Conservation (phyloP, 2,113 vertebrate species). For the Leucopternis melanops region DNA sequence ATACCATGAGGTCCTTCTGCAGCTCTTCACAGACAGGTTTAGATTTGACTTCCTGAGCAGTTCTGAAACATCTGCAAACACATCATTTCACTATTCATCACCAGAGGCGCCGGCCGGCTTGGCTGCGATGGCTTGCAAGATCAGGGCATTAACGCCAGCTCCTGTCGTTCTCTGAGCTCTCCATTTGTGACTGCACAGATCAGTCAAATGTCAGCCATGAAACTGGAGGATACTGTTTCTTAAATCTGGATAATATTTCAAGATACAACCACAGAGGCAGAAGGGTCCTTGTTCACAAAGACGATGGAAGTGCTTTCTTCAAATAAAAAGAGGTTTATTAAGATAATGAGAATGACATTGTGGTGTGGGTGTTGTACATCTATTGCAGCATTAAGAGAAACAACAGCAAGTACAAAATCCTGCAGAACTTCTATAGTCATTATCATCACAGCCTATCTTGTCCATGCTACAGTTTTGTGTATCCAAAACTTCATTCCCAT, state of each 20-base stretch:
- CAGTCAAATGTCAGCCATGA: background rate
- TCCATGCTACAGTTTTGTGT: constrained; percentile 10
- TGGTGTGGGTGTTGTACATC: constrained; percentile 46
- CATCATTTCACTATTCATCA: background rate
- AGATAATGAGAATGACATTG: constrained; percentile 60
- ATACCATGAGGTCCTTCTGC: background rate
- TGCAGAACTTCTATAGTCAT: constrained; percentile 30
- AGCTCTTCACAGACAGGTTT: constrained; percentile 1
- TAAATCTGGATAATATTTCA: background rate
- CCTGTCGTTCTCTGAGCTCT: background rate
- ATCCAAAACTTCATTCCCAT: constrained; percentile 50
- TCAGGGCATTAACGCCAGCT: background rate
- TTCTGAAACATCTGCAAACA: background rate
- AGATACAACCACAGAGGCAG: background rate
- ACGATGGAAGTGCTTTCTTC: constrained; percentile 15
- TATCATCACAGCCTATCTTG: constrained; percentile 12
- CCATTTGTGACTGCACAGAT: background rate
- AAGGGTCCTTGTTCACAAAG: constrained; percentile 23
- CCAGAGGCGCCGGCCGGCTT: background rate
- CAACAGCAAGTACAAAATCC: constrained; percentile 61
- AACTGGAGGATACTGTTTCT: background rate
- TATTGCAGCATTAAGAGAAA: constrained; percentile 65
- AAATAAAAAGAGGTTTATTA: constrained; percentile 73
- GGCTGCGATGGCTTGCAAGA: rapidly evolving
- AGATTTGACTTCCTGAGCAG: background rate